Base-by-base conservation (phyloP, 2,797 vertebrate genomes). In the Galagoides demidoff region DNA sequence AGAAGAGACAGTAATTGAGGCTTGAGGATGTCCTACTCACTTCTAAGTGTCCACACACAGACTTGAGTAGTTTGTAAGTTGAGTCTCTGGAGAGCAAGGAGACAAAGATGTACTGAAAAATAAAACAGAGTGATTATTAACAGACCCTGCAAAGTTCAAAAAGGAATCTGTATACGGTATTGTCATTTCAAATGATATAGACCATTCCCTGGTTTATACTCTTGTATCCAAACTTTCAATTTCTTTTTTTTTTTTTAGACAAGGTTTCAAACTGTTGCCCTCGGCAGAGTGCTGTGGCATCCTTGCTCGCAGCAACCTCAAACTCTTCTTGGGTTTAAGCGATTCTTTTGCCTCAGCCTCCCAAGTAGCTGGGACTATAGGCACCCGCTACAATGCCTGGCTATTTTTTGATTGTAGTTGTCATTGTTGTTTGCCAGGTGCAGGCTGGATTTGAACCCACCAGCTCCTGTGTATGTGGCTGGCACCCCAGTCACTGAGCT, bases 81-180 rank as follows among this genome's bases (percentile, higher is more conserved):
- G 99, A 99, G 98, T 99, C 99, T 98, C 99, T 99, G 98, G 99
- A 99, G 97, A 99, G 98, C 39, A 99, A 99, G 31, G 99, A 99
- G 92, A 99, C 99, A 84, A 99, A 99, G 92, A 99, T 98, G 12
- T 99, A 99, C 99, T 99, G 99, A 77, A 99, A 99, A 98, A 98
- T 52, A 98, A 64, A 97, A 93, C 14, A 31, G n/a, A 88, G 14
- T 17, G 52, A 98, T 66, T 74, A 92, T 84, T 92, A 22, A 90
- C 49, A 71, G n/a, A 89, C 55, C 85, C 7, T 52, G 39, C 1
- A 3, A 37, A 49, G 49, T 82, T 68, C n/a, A 84, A 31, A 76
- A 92, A 83, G 55, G n/a, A 39, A 17, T 70, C 43, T 57, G 11
- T 52, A 9, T 57, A 17, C 49, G 5, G 4, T 27, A 45, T 86